These are phyloP conservation scores for Mythimna ferrago DNA, from an alignment of 2,888 invertebrate genomes.

Conservation along the genomic window DNA sequence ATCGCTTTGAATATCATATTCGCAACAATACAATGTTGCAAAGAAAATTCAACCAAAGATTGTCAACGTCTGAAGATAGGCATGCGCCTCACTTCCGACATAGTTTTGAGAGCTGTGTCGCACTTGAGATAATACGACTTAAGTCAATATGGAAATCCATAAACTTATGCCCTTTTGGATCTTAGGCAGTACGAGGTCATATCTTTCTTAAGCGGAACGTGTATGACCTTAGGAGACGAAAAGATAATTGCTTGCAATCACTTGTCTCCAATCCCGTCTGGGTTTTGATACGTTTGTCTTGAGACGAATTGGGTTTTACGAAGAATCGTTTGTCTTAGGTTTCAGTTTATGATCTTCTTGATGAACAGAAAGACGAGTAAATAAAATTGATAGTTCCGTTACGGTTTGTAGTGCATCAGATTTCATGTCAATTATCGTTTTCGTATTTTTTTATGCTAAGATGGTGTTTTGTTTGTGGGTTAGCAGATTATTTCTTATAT, in stretches of 20 bases:
- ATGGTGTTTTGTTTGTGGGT: background rate
- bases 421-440: constrained; percentile 27
- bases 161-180: constrained; percentile 74
- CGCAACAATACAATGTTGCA: background rate
- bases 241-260: constrained; percentile 83
- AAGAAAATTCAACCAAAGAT: constrained; percentile 61
- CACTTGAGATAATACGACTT: constrained; percentile 74
- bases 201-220: constrained; percentile 79
- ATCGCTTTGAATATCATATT: background rate
- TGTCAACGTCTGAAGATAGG: constrained; percentile 83
- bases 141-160: constrained; percentile 72
- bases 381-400: constrained; percentile 55
- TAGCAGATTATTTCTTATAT: too few species aligned
- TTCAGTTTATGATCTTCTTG: constrained; percentile 53
- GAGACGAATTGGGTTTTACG: constrained; percentile 56
- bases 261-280: constrained; percentile 70
- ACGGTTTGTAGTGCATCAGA: constrained; percentile 29
- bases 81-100: constrained; percentile 86
- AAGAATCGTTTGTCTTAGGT: constrained; percentile 49
- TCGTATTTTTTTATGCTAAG: background rate
- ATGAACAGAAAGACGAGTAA: constrained; percentile 32
- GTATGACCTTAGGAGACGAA: constrained; percentile 86
- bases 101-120: constrained; percentile 83
- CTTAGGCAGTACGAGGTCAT: constrained; percentile 76
- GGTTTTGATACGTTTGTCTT: constrained; percentile 65